phyloP scores from a whole-genome alignment of 2,797 vertebrate genomes.

The Botia almorhae region DNA sequence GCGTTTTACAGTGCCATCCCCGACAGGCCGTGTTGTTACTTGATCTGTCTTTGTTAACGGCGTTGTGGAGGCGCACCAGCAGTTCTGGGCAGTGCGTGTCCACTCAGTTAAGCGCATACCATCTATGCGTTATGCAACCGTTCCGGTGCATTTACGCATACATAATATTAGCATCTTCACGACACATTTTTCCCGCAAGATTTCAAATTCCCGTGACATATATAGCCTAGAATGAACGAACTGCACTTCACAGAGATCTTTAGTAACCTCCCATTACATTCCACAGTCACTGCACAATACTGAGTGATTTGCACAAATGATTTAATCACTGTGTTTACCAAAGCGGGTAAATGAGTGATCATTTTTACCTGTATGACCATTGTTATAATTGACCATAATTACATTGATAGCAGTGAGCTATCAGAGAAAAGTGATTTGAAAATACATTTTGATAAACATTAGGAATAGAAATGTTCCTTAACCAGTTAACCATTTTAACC shows the following conservation, averaged over 20 bases:
- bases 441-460: no score
- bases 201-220: background rate
- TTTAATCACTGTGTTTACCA: background rate
- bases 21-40: conserved; percentile 1
- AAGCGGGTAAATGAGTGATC: background rate
- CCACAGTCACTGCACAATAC: background rate
- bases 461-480: no score
- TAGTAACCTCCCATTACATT: no score
- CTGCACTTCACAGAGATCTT: background rate
- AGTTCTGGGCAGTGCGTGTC: background rate
- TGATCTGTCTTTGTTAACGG: background rate
- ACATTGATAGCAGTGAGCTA: no score
- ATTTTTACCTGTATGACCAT: no score
- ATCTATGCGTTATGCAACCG: conserved; percentile 2
- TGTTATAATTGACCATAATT: no score
- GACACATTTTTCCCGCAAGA: background rate
- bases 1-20: background rate
- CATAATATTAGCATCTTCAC: background rate
- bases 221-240: background rate
- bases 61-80: background rate
- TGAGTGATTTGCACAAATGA: background rate
- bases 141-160: background rate
- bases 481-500: no score
- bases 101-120: background rate
- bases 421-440: no score